These are phyloP conservation scores for Drosophila falleni DNA, from an alignment of 2,888 invertebrate genomes.

Conservation along the genomic window DNA sequence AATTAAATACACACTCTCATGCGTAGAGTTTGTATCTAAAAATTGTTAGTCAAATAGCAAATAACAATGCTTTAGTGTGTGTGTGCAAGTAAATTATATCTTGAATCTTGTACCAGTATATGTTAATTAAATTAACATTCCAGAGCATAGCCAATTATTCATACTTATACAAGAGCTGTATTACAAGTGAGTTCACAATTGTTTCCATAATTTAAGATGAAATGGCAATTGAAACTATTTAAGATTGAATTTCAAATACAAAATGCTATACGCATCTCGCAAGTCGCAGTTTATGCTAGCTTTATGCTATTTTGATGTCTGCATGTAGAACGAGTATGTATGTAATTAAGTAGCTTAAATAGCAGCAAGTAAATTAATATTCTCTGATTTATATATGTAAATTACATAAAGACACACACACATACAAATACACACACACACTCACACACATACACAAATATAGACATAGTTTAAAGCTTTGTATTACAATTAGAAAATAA, in stretches of 20 bases:
- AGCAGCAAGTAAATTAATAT: constrained; percentile 42
- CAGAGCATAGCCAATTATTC: constrained; percentile 72
- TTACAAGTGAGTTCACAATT: constrained; percentile 30
- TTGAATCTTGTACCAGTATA: constrained; percentile 24
- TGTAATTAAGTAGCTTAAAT: constrained; percentile 66
- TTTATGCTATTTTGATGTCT: constrained; percentile 76
- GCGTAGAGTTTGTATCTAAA: constrained; percentile 22
- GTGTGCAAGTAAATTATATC: constrained; percentile 14
- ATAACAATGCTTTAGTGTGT: constrained; percentile 59
- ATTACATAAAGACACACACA: constrained; percentile 42
- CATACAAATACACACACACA: constrained; percentile 13
- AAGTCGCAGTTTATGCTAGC: constrained; percentile 67
- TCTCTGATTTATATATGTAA: constrained; percentile 65
- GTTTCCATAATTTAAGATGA: constrained; percentile 49
- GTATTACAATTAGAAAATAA: constrained; percentile 43
- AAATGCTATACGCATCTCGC: constrained; percentile 52
- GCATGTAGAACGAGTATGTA: constrained; percentile 47
- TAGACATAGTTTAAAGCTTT: constrained; percentile 42
- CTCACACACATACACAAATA: constrained; percentile 20
- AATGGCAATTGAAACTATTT: constrained; percentile 17
- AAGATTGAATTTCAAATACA: constrained; percentile 47
- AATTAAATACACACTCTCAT: constrained; percentile 9
- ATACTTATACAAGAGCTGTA: constrained; percentile 39
- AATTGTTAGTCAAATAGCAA: constrained; percentile 35
- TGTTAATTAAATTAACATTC: constrained; percentile 75